Evolutionary conservation across 2,888 invertebrate genomes (phyloP).

Genomic region (Drosophila sordidula): DNA sequence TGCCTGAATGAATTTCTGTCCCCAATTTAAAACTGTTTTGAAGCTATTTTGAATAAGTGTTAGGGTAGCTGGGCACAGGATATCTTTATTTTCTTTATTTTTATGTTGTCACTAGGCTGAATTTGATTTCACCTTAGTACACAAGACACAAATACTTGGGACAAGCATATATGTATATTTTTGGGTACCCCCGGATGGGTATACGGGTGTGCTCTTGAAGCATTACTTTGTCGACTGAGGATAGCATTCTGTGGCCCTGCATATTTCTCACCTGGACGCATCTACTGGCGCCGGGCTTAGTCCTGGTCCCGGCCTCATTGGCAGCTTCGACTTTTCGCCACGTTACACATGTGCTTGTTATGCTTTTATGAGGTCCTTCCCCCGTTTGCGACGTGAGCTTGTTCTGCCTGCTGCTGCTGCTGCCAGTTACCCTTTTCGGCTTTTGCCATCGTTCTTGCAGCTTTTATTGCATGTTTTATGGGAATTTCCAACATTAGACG

Average conservation of each 20-base stretch:
- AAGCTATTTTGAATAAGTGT: too few relatives aligned
- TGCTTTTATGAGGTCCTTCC: conserved; percentile 61
- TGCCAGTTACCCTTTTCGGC: conserved; percentile 3
- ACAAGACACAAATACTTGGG: too few relatives aligned
- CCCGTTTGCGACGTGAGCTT: conserved; percentile 43
- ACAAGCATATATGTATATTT: too few relatives aligned
- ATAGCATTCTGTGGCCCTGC: conserved; percentile 23
- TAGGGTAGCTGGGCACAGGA: too few relatives aligned
- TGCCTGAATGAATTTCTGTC: too few relatives aligned
- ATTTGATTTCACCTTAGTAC: too few relatives aligned
- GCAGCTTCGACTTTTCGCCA: conserved; percentile 56
- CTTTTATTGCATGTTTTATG: conserved; percentile 81
- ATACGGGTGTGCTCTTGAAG: conserved; percentile 53
- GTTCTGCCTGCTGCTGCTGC: conserved; percentile 11
- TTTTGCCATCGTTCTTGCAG: conserved; percentile 17
- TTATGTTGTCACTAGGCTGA: too few relatives aligned
- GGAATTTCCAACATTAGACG: conserved; percentile 75
- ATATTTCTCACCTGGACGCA: conserved; percentile 18
- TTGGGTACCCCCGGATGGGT: not conserved
- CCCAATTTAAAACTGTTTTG: too few relatives aligned
- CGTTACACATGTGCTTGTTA: conserved; percentile 66
- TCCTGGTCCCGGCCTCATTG: conserved; percentile 40
- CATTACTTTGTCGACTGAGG: conserved; percentile 61
- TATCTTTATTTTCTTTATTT: too few relatives aligned
- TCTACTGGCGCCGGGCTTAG: conserved; percentile 20